Conservation (phyloP, 2,797 vertebrate genomes). For the Pitangus sulphuratus region DNA sequence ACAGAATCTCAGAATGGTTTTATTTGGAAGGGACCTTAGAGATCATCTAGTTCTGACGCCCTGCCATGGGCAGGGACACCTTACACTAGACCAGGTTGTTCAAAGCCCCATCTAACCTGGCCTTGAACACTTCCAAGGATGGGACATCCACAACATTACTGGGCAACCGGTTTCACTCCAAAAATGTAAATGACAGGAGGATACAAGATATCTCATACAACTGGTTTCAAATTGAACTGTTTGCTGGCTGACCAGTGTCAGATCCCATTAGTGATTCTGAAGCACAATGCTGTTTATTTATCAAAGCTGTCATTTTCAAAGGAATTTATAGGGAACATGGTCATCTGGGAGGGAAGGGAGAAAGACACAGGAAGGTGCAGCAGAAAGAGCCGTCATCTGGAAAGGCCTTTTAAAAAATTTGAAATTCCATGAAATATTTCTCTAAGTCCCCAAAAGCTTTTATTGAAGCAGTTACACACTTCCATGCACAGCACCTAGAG, state of each 20-base stretch:
- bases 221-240: background rate
- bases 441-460: background rate
- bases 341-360: background rate
- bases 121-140: background rate
- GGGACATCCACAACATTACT: background rate
- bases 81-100: background rate
- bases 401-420: background rate
- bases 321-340: background rate
- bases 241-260: background rate
- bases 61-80: background rate
- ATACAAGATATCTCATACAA: background rate
- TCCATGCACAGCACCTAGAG: no score
- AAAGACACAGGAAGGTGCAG: background rate
- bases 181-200: background rate
- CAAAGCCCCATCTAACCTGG: background rate
- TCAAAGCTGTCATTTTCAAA: conserved; percentile 17
- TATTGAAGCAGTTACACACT: background rate
- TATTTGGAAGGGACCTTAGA: background rate
- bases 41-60: rapidly evolving
- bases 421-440: background rate
- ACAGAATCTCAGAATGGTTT: background rate
- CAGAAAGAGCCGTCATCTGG: background rate
- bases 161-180: background rate
- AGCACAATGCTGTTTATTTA: background rate
- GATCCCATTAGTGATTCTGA: background rate